Evolutionary conservation across 2,797 vertebrate species (phyloP).

Genomic region (Chelon auratus): DNA sequence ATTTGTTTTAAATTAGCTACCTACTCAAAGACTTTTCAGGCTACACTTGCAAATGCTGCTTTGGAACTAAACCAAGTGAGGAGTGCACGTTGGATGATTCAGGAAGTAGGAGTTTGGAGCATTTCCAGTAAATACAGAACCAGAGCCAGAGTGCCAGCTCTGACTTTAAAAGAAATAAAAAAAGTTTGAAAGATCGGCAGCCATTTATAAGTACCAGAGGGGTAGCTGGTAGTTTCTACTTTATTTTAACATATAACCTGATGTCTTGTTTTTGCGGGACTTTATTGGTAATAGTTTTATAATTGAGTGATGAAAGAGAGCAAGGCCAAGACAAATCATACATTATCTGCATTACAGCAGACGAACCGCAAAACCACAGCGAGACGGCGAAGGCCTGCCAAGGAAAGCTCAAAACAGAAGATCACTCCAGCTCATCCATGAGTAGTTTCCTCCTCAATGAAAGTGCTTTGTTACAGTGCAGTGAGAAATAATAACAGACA

Average conservation of each 20-base stretch:
- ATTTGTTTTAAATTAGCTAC: no score
- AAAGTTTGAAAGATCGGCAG: slow-evolving; percentile 12
- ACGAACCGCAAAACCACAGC: slow-evolving; percentile 38
- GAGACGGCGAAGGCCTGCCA: slow-evolving; percentile 25
- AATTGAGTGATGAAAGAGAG: slow-evolving; percentile 7
- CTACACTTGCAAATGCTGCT: not conserved
- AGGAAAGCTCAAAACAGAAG: slow-evolving; percentile 44
- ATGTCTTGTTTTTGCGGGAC: not conserved
- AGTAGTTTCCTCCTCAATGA: not conserved
- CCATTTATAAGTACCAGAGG: not conserved
- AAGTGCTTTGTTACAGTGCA: not conserved
- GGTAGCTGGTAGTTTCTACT: not conserved
- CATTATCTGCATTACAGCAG: slow-evolving; percentile 21
- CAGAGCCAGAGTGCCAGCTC: not conserved
- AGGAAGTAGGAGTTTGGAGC: not conserved
- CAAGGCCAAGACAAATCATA: slow-evolving; percentile 5
- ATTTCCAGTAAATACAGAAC: not conserved
- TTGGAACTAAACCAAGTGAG: not conserved
- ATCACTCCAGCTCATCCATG: not conserved
- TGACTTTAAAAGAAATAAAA: not conserved
- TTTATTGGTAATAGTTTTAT: not conserved
- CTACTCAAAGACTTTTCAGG: no score
- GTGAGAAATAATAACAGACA: not conserved
- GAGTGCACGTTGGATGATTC: slow-evolving; percentile 1
- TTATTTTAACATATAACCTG: not conserved